A percentile compares a stretch with the other conserved stretches of the same genome.
phyloP scores from a whole-genome alignment of 2,888 invertebrate species.

The Trichogramma dendrolimi region DNA sequence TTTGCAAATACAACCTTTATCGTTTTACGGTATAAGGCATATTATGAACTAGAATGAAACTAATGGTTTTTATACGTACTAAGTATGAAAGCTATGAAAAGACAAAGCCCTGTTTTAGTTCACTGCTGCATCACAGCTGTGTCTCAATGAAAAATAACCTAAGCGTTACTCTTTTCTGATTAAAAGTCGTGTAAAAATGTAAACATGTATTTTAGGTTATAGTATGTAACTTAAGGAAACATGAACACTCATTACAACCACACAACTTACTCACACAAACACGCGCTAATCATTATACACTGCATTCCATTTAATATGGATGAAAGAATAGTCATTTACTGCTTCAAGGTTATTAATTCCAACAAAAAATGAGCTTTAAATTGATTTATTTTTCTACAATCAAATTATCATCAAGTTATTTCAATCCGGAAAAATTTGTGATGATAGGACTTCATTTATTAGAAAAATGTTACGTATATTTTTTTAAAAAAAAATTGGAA shows the following conservation, averaged over 20 bases:
- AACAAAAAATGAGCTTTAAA: slow-evolving; percentile 34
- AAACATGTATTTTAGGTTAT: slow-evolving; percentile 51
- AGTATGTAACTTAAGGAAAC: slow-evolving; percentile 42
- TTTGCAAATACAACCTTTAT: too few species aligned
- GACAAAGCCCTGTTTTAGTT: too few species aligned
- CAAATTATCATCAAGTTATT: slow-evolving; percentile 10
- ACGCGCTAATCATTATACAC: slow-evolving; percentile 7
- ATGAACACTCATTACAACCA: slow-evolving; percentile 14
- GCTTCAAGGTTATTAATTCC: slow-evolving; percentile 26
- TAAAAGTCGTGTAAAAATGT: slow-evolving; percentile 48
- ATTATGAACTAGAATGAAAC: too few species aligned
- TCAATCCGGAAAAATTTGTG: slow-evolving; percentile 8
- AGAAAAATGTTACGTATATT: slow-evolving; percentile 1
- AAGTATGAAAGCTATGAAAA: too few species aligned
- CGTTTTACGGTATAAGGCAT: too few species aligned
- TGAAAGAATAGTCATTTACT: slow-evolving; percentile 14
- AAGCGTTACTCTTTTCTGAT: slow-evolving; percentile 39
- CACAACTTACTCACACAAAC: slow-evolving; percentile 21
- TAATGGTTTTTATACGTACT: too few species aligned
- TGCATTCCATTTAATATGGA: slow-evolving; percentile 12
- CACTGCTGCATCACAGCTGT: slow-evolving; percentile 21
- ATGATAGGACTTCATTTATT: slow-evolving; percentile 15
- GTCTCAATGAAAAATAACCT: slow-evolving; percentile 39
- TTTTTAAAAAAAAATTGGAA: slow-evolving; percentile 4
- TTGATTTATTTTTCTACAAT: slow-evolving; percentile 9